Percentiles rank a stretch among this genome's conserved stretches.
Evolutionary conservation across 2,888 invertebrate genomes (phyloP).

Genomic region (Drosophila anomalata): DNA sequence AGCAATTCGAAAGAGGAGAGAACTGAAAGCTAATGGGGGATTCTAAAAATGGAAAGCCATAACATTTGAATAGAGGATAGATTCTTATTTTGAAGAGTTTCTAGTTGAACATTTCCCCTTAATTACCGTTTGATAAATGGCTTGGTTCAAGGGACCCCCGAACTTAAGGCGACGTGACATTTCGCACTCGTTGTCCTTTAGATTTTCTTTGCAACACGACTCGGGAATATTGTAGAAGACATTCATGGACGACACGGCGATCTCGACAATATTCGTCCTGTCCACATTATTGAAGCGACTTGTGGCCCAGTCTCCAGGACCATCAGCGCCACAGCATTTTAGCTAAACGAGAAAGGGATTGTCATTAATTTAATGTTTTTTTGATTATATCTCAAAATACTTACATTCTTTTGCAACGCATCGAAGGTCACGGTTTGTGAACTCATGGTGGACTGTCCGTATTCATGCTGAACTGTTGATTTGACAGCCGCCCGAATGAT

Average conservation of each 20-base stretch:
- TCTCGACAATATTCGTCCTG: conserved; percentile 83
- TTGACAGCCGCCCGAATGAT: conserved; percentile 87
- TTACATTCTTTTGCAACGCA: conserved; percentile 87
- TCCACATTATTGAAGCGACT: conserved; percentile 86
- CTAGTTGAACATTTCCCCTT: neutral
- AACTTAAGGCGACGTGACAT: conserved; percentile 84
- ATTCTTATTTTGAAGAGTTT: too few relatives aligned
- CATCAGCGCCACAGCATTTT: conserved; percentile 91
- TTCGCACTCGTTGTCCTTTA: conserved; percentile 85
- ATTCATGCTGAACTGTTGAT: conserved; percentile 87
- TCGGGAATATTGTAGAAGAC: conserved; percentile 86
- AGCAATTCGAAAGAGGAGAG: neutral
- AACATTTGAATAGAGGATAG: neutral
- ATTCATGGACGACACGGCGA: conserved; percentile 85
- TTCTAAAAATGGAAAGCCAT: neutral
- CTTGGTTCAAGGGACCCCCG: conserved; percentile 83
- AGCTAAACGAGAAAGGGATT: conserved; percentile 84
- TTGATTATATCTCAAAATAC: conserved; percentile 42
- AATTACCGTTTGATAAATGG: conserved; percentile 85
- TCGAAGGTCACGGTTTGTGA: conserved; percentile 87
- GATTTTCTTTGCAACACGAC: conserved; percentile 85
- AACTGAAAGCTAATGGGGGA: neutral
- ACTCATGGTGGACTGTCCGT: conserved; percentile 85
- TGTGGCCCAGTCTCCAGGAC: conserved; percentile 89
- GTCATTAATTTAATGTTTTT: neutral